Evolutionary conservation across 2,888 invertebrate species (phyloP).

Genomic region (Horisme vitalbata): DNA sequence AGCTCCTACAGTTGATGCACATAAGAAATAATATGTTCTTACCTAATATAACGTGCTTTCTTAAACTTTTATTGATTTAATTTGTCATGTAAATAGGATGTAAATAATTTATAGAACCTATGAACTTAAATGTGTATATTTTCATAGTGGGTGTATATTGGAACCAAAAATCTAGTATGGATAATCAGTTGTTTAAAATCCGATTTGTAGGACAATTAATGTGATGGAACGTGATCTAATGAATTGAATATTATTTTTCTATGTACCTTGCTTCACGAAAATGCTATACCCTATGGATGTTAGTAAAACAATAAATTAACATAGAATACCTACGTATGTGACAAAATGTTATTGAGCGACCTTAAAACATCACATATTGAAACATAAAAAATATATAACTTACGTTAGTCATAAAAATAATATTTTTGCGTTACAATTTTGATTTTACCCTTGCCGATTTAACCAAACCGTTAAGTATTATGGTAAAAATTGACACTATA

Average conservation of each 20-base stretch:
- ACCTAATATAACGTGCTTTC: no score
- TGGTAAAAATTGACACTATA: no score
- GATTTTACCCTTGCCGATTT: not conserved
- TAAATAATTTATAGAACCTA: slow-evolving; percentile 53
- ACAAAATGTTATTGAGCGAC: slow-evolving; percentile 8
- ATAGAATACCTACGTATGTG: not conserved
- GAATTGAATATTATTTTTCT: slow-evolving; percentile 11
- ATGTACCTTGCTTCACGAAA: slow-evolving; percentile 1
- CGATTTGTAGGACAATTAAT: slow-evolving; percentile 31
- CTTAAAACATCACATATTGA: slow-evolving; percentile 8
- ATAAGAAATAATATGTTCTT: no score
- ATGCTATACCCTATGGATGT: slow-evolving; percentile 11
- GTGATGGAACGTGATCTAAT: slow-evolving; percentile 45
- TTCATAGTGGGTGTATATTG: slow-evolving; percentile 80
- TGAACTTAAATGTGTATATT: slow-evolving; percentile 74
- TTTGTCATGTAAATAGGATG: slow-evolving; percentile 62
- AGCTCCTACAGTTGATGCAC: no score
- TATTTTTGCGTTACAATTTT: slow-evolving; percentile 7
- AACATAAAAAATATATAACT: not conserved
- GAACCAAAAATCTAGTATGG: slow-evolving; percentile 73
- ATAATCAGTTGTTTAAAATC: slow-evolving; percentile 34
- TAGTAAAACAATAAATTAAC: not conserved
- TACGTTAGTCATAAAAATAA: not conserved
- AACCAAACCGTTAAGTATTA: no score
- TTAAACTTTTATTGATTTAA: slow-evolving; percentile 34